A percentile compares a stretch with the other conserved stretches of the same genome.
Evolutionary conservation across 2,888 invertebrate genomes (phyloP).

Genomic region (Sepiola atlantica): DNA sequence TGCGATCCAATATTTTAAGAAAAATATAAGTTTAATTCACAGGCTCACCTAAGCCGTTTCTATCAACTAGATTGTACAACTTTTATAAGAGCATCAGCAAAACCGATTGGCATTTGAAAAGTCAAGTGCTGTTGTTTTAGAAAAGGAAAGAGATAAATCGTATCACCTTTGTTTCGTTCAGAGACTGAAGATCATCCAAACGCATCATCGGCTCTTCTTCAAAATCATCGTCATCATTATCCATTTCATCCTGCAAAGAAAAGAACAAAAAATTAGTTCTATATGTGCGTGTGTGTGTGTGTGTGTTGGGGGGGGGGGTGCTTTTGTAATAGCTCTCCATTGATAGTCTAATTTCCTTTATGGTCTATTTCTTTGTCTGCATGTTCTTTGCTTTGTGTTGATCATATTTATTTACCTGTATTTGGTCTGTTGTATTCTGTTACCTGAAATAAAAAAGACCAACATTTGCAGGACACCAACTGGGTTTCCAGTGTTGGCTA

Average conservation of each 20-base stretch:
- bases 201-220: conserved; percentile 80
- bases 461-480: too few relatives aligned
- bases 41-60: neutral
- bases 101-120: neutral
- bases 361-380: neutral
- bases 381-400: too few relatives aligned
- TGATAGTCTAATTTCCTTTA: neutral
- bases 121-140: neutral
- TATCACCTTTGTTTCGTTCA: conserved; percentile 56
- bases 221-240: conserved; percentile 79
- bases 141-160: neutral
- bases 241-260: conserved; percentile 67
- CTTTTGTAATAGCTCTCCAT: too few relatives aligned
- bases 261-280: neutral
- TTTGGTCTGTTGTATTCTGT: too few relatives aligned
- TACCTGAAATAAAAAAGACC: too few relatives aligned
- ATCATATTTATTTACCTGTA: too few relatives aligned
- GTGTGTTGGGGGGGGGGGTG: too few relatives aligned
- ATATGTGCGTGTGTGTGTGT: too few relatives aligned
- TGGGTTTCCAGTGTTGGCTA: too few relatives aligned
- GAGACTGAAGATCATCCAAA: conserved; percentile 78
- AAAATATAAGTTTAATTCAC: too few relatives aligned
- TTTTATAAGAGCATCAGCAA: neutral
- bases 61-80: neutral
- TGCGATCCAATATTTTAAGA: too few relatives aligned